phyloP scores from a whole-genome alignment of 1,140 invertebrate species.

The Anadara kagoshimensis region DNA sequence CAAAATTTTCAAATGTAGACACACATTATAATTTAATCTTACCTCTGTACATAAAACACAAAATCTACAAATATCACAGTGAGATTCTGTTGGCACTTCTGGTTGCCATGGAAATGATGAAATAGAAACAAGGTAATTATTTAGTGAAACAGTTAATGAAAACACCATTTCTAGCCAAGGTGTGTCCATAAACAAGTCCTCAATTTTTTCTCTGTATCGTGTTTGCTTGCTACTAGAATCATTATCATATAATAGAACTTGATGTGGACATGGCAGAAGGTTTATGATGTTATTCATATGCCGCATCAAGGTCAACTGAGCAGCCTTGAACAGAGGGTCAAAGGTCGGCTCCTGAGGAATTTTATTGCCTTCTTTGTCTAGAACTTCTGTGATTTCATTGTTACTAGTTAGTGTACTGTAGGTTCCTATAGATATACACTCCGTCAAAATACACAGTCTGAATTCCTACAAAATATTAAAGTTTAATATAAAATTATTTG shows the following conservation, averaged over 20 bases:
- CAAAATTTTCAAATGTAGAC: too few species aligned
- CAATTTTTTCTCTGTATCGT: constrained; percentile 76
- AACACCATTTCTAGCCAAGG: constrained; percentile 76
- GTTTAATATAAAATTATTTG: neutral
- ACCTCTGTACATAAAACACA: constrained; percentile 79
- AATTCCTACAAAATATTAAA: constrained; percentile 62
- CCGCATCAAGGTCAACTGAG: constrained; percentile 77
- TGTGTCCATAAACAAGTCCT: constrained; percentile 76
- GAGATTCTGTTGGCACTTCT: constrained; percentile 74
- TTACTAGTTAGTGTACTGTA: constrained; percentile 64
- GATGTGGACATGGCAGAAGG: constrained; percentile 78
- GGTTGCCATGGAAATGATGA: constrained; percentile 67
- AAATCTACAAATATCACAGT: constrained; percentile 79
- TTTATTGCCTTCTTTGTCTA: constrained; percentile 37
- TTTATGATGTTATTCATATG: constrained; percentile 77
- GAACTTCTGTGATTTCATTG: constrained; percentile 39
- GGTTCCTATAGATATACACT: constrained; percentile 78
- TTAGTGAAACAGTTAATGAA: constrained; percentile 77
- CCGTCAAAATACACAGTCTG: constrained; percentile 78
- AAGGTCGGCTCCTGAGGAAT: constrained; percentile 48
- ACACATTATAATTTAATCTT: constrained; percentile 13
- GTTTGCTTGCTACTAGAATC: constrained; percentile 60
- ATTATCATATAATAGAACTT: constrained; percentile 66
- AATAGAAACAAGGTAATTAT: constrained; percentile 71
- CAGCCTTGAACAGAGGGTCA: constrained; percentile 76